These are phyloP conservation scores for Edolisoma coerulescens DNA, from an alignment of 2,113 vertebrate genomes.

Conservation along the genomic window DNA sequence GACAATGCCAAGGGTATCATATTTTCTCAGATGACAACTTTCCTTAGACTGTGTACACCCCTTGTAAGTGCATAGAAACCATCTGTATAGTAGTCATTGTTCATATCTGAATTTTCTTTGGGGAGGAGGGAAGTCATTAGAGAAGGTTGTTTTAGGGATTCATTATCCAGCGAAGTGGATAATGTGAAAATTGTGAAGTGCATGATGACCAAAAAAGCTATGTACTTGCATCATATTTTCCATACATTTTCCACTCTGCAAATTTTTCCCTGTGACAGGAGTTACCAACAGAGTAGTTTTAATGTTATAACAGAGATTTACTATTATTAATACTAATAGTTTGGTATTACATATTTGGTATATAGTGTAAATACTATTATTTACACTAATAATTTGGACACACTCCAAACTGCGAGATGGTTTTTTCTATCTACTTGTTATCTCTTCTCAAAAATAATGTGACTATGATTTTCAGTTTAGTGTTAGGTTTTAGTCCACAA, in stretches of 20 bases:
- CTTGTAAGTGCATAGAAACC: not conserved
- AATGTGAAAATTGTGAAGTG: not conserved
- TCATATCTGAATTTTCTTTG: not conserved
- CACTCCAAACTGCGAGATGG: not conserved
- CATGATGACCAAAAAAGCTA: not conserved
- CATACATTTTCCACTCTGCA: constrained; percentile 4
- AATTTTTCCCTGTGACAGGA: not conserved
- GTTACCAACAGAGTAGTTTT: not conserved
- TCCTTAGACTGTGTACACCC: not conserved
- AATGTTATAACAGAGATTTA: not conserved
- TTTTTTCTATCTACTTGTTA: not conserved
- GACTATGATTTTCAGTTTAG: not conserved
- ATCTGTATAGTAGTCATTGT: not conserved
- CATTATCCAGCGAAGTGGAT: not conserved
- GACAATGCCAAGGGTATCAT: not conserved
- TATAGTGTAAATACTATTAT: not conserved
- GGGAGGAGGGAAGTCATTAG: not conserved
- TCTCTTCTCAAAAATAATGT: not conserved
- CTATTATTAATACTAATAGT: not conserved
- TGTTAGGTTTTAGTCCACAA: not conserved
- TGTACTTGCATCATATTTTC: constrained; percentile 39
- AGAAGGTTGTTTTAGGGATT: not conserved
- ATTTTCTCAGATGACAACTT: not conserved
- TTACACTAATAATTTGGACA: not conserved
- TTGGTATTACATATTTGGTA: not conserved